These are phyloP conservation scores for Takifugu rubripes DNA, from an alignment of 2,797 vertebrate species.

Conservation along the genomic window DNA sequence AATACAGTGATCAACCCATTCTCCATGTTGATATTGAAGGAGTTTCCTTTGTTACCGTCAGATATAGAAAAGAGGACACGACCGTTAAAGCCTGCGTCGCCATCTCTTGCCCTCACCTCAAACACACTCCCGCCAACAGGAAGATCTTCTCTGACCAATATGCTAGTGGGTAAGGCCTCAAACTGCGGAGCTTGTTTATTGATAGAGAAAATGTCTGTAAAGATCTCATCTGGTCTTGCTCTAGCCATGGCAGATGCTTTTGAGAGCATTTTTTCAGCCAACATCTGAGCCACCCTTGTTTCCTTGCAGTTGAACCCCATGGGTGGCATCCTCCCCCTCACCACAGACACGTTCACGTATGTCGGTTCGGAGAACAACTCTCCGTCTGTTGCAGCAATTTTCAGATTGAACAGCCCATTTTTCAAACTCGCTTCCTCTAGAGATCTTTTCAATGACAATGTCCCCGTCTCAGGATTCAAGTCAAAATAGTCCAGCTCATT, in stretches of 20 bases:
- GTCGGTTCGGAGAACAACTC: constrained; percentile 84
- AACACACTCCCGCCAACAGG: constrained; percentile 78
- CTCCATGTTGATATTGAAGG: constrained; percentile 88
- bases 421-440: constrained; percentile 76
- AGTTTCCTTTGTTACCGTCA: constrained; percentile 87
- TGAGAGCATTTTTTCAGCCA: constrained; percentile 89
- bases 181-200: constrained; percentile 89
- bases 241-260: constrained; percentile 82
- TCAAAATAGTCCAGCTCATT: constrained; percentile 89
- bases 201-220: constrained; percentile 82
- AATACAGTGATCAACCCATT: constrained; percentile 85
- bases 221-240: constrained; percentile 75
- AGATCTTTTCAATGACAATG: constrained; percentile 84
- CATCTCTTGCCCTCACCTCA: constrained; percentile 82
- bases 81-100: constrained; percentile 88
- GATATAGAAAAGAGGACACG: constrained; percentile 87
- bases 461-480: constrained; percentile 86
- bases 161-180: constrained; percentile 78
- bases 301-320: constrained; percentile 84
- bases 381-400: constrained; percentile 89
- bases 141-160: constrained; percentile 84
- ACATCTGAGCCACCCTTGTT: constrained; percentile 87
- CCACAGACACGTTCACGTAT: constrained; percentile 90
- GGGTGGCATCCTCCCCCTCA: constrained; percentile 77
- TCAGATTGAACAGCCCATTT: constrained; percentile 84